These are phyloP conservation scores for Rotaria magnacalcarata DNA, from an alignment of 2,888 invertebrate genomes.

Conservation along the genomic window DNA sequence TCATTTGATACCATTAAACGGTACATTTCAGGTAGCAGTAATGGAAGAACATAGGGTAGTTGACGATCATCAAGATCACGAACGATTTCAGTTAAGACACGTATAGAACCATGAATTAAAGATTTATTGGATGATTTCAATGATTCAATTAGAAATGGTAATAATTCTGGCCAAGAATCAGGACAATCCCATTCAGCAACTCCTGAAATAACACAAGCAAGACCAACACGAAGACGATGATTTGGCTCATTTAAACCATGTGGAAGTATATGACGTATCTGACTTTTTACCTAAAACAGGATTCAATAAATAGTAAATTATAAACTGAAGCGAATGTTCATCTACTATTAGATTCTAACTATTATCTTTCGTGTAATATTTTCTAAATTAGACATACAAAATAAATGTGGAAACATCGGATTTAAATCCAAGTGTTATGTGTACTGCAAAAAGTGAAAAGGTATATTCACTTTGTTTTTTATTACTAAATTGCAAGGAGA, in stretches of 20 bases:
- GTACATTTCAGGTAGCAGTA: slow-evolving; percentile 69
- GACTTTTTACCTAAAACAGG: slow-evolving; percentile 63
- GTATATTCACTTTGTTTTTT: no score
- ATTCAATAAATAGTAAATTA: background rate
- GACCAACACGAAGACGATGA: slow-evolving; percentile 68
- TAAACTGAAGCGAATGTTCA: no score
- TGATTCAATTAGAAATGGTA: slow-evolving; percentile 67
- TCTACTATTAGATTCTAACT: no score
- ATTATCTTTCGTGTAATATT: no score
- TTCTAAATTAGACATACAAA: no score
- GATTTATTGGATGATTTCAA: slow-evolving; percentile 60
- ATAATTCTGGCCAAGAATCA: slow-evolving; percentile 69
- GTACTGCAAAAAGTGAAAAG: no score
- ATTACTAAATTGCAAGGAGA: no score
- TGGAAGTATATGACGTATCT: slow-evolving; percentile 67
- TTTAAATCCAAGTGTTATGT: no score
- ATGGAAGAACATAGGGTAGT: slow-evolving; percentile 68
- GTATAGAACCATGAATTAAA: slow-evolving; percentile 69
- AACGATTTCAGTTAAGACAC: slow-evolving; percentile 64
- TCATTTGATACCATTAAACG: slow-evolving; percentile 67
- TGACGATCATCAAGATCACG: slow-evolving; percentile 63
- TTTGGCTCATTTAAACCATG: slow-evolving; percentile 67
- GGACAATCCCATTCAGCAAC: slow-evolving; percentile 74
- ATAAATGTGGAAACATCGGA: no score
- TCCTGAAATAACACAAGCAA: slow-evolving; percentile 70